Evolutionary conservation across 2,797 vertebrate genomes (phyloP), one percentile per base, ranked within the genome.

Genomic region (Hypotaenidia philippensis): DNA sequence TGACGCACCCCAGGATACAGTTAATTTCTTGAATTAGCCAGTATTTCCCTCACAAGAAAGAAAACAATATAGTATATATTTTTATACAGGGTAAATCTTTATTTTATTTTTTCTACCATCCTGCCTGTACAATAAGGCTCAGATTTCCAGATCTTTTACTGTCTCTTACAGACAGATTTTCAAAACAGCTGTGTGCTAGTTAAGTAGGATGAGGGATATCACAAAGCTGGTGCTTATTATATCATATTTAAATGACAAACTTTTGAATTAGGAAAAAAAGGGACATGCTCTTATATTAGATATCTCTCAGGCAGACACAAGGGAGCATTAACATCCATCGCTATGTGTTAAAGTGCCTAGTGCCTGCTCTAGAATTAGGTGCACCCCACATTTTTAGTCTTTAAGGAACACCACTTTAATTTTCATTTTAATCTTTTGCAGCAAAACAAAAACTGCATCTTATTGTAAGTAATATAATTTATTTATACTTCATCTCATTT

Each of bases 391-490:
- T 82, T 57, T 89, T 81, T 8, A 47, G 44, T 90, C 61, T 83
- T 91, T 31, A 72, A 87, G 68, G 11, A 87, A 55, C 79, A 91
- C 71, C 59, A 45, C 55, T 94, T 92, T 74, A 93, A 96, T 92
- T 87, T 93, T 83, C 87, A 85, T 82, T 94, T 91, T 64, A 74
- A 81, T 92, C 71, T 93, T 94, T 90, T 96, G 87, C 93, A 96
- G 87, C 91, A 90, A 97, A 98, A 97, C 95, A 97, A 97, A 98
- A 95, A 52, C 96, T 93, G 81, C 91, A 93, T 96, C 93, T 97
- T 96, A 50, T 96, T 97, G 94, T 97, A 97, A 97, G 96, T 97
- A 96, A 97, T 92, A 95, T 82, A 92, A 97, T 85, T 97, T 97
- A 96, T 97, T 97, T 97, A 97, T 97, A 97, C 91, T 93, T 97